Evolutionary conservation across 2,888 invertebrate genomes (phyloP), one percentile per base, ranked within the genome.

Genomic region (Acrobasis repandana): DNA sequence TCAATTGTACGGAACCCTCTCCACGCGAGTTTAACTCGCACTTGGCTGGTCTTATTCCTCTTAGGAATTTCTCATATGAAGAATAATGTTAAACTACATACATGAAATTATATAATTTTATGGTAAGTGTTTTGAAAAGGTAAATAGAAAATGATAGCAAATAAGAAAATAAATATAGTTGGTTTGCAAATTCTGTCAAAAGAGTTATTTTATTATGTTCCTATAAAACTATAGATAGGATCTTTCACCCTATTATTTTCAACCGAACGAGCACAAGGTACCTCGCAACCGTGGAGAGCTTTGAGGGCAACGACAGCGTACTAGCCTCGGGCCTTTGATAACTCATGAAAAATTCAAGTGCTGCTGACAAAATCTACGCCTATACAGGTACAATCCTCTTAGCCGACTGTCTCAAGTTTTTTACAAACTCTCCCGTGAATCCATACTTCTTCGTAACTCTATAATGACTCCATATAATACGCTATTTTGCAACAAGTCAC

Each of bases 321-420:
- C 73, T 76, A 71, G 79, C 81, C 80, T 63, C 66, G 62, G 77
- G 82, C 80, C 80, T 86, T 85, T 86, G 84, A 85, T 77, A 83
- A 74, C 82, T 86, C 83, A 87, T 89, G 85, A 87, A 90, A 88
- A 81, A 88, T 87, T 84, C 86, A 88, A 83, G 77, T 76, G 68
- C 71, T 76, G 68, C 70, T 73, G 70, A 74, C 77, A 76, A 79
- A 75, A 78, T 76, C 73, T 71, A 67, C 6, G 28, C 28, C 28
- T 28, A 4, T 8, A 28, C 62, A 20, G 47, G 51, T 51, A 34
- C 49, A 28, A 28, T 6, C 0, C 43, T 15, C 16, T 18, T 4
- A 16, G 20, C 33, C 47, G 48, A 34, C 16, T 9, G 10, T 6
- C 10, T 33, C 34, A 14, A 15, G n/a, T 33, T n/a, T 57, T 33